phyloP scores from a whole-genome alignment of 1,140 invertebrate genomes.

The Nasonia vitripennis region DNA sequence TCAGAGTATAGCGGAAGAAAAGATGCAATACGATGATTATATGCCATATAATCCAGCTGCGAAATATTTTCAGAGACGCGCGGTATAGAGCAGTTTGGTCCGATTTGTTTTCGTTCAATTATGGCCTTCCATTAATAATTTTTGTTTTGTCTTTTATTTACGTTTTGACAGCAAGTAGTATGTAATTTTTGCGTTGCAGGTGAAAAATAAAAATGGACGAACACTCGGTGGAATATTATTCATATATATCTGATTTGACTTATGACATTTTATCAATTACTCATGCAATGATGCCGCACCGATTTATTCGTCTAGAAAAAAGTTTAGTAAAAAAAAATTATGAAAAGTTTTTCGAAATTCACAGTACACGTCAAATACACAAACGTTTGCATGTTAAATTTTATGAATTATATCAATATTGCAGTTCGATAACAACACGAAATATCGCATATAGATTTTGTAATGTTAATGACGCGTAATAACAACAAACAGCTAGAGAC shows the following conservation, averaged over 20 bases:
- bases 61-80: slow-evolving; percentile 38
- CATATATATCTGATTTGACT: slow-evolving; percentile 34
- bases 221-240: slow-evolving; percentile 31
- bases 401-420: slow-evolving; percentile 33
- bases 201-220: slow-evolving; percentile 40
- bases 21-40: slow-evolving; percentile 12
- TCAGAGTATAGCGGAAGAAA: slow-evolving; percentile 14
- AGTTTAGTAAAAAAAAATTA: slow-evolving; percentile 27
- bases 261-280: slow-evolving; percentile 32
- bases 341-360: neutral
- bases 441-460: slow-evolving; percentile 53
- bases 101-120: slow-evolving; percentile 34
- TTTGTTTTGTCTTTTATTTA: slow-evolving; percentile 49
- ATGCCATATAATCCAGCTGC: slow-evolving; percentile 28
- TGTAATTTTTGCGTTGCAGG: slow-evolving; percentile 32
- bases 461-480: slow-evolving; percentile 48
- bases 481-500: slow-evolving; percentile 47
- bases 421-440: slow-evolving; percentile 37
- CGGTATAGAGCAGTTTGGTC: slow-evolving; percentile 8
- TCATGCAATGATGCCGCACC: slow-evolving; percentile 26
- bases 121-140: slow-evolving; percentile 1
- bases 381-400: slow-evolving; percentile 21
- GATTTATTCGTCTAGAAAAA: neutral
- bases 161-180: slow-evolving; percentile 33
- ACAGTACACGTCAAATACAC: neutral